Percentiles rank a stretch among this genome's conserved stretches.
These are phyloP conservation scores for Cryptotis parvus DNA, from an alignment of 2,113 vertebrate genomes.

Conservation along the genomic window DNA sequence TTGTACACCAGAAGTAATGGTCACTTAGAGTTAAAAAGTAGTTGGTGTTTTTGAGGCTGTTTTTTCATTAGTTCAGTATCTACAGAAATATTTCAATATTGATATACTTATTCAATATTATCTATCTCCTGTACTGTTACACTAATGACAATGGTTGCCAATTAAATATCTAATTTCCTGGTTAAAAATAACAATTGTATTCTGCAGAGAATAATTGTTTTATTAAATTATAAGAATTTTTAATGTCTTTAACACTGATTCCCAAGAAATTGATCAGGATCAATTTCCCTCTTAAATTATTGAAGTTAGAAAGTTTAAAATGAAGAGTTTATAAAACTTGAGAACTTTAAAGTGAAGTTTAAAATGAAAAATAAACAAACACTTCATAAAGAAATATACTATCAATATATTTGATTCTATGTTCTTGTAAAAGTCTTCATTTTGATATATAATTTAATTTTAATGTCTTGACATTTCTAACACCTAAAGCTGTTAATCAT, in stretches of 20 bases:
- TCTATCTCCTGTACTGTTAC: not conserved
- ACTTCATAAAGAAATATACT: slow-evolving; percentile 14
- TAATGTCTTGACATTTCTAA: not conserved
- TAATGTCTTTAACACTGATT: not conserved
- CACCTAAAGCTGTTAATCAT: not conserved
- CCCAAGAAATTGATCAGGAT: not conserved
- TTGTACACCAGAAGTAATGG: not conserved
- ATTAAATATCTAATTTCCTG: not conserved
- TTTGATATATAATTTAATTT: slow-evolving; percentile 4
- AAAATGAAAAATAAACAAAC: not conserved
- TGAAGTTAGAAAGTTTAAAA: not conserved
- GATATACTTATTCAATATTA: not conserved
- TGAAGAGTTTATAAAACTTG: no score
- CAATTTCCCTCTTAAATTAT: not conserved
- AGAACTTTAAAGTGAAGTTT: not conserved
- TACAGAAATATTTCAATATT: not conserved
- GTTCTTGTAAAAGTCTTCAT: not conserved
- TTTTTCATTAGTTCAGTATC: not conserved
- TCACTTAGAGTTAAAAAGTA: not conserved
- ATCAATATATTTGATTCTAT: not conserved
- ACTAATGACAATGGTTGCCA: not conserved
- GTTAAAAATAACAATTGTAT: not conserved
- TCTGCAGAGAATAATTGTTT: not conserved
- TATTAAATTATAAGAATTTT: slow-evolving; percentile 9
- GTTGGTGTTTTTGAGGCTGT: not conserved